Evolutionary conservation across 1,140 invertebrate species (phyloP).

Genomic region (Batillaria attramentaria): DNA sequence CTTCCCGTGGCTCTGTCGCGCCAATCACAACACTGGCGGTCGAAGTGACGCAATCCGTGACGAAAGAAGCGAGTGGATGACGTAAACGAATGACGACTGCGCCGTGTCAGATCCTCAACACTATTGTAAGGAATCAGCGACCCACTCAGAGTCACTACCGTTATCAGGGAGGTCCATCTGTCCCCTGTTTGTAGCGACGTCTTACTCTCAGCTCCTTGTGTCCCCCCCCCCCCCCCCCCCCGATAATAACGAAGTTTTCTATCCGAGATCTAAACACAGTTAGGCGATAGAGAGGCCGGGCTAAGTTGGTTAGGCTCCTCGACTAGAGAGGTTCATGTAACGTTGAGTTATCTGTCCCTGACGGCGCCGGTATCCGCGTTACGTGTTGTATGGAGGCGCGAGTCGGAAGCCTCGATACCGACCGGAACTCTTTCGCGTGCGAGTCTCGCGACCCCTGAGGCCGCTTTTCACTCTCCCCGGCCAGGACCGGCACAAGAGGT

Average conservation of each 20-base stretch:
- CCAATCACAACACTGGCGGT: no score
- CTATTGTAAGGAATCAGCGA: no score
- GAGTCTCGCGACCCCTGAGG: neutral
- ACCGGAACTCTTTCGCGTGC: neutral
- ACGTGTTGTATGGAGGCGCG: no score
- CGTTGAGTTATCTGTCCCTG: neutral
- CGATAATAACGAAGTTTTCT: slow-evolving; percentile 13
- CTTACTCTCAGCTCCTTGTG: no score
- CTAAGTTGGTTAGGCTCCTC: neutral
- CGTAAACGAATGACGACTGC: no score
- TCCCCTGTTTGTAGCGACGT: neutral
- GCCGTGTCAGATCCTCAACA: no score
- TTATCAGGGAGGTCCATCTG: neutral
- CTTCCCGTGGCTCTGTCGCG: no score
- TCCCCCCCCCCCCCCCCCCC: no score
- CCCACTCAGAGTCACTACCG: neutral
- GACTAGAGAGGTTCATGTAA: neutral
- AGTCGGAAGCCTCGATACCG: neutral
- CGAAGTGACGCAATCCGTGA: no score
- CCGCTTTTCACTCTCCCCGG: neutral
- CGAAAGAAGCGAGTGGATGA: no score
- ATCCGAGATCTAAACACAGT: neutral
- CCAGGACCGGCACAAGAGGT: neutral
- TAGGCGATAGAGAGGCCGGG: neutral
- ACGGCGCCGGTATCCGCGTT: no score